Base-by-base conservation (phyloP, 2,797 vertebrate genomes). In the Mareca strepera region DNA sequence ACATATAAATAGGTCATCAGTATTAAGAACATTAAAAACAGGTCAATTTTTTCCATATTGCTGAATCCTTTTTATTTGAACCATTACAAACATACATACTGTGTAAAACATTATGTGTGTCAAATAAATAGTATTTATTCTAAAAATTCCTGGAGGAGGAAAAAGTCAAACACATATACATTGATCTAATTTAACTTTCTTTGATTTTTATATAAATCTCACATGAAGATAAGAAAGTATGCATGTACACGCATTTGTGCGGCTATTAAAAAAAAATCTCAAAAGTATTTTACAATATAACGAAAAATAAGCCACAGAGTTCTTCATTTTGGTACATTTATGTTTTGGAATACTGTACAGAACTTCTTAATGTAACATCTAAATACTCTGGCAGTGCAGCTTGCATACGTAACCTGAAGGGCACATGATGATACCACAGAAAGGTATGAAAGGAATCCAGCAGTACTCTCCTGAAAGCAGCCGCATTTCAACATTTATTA, bases 181-280 rank as follows among this genome's bases (percentile, higher is more conserved):
- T 7, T 43, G 43, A 63, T 48, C 29, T 70, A 56, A 72, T 41
- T 76, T 33, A 56, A 67, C 11, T 43, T 67, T 16, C 41, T 80
- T 62, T 50, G 11, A 37, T n/a, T 92, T 90, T 86, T 62, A 74
- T 13, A 79, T 2, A 17, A 80, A 66, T 8, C 15, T 17, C 31
- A 44, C 14, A 70, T 1, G 11, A 78, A 68, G 10, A 2, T 33
- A 29, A 79, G 39, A 62, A 77, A 90, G 11, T 4, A 5, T 11
- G 2, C 2, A 2, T 2, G 12, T 9, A 1, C 3, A 10, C 1
- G 1, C 44, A 18, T 7, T 63, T 41, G 17, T 35, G 11, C 1
- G 1, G 43, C 31, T 75, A 10, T 52, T 72, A 82, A 91, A 39
- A 28, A n/a, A 33, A 9, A 50, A 7, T 39, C 69, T 58, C 37